Evolutionary conservation across 2,888 invertebrate species (phyloP).

Genomic region (Sturmia bella): DNA sequence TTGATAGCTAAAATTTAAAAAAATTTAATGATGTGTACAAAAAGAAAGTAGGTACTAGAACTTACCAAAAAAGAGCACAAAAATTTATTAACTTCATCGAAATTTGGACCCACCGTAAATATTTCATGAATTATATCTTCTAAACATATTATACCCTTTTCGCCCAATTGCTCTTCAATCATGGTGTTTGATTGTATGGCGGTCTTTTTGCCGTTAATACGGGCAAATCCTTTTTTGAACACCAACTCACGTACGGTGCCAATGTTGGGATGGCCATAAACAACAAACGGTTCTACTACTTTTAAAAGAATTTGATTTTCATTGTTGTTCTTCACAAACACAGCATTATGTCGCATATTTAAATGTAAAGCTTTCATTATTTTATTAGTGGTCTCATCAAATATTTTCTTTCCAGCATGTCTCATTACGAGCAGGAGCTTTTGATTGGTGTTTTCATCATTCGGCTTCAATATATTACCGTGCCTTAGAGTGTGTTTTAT

Average conservation of each 20-base stretch:
- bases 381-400: conserved; percentile 78
- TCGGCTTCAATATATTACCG: conserved; percentile 74
- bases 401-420: conserved; percentile 81
- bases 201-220: conserved; percentile 78
- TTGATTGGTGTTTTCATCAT: conserved; percentile 75
- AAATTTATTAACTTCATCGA: conserved; percentile 77
- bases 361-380: conserved; percentile 77
- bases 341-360: conserved; percentile 77
- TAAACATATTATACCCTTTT: conserved; percentile 81
- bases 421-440: conserved; percentile 80
- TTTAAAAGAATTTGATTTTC: conserved; percentile 80
- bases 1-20: conserved; percentile 75
- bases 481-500: conserved; percentile 77
- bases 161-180: conserved; percentile 80
- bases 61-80: conserved; percentile 81
- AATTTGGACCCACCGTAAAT: conserved; percentile 80
- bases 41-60: conserved; percentile 7
- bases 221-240: conserved; percentile 81
- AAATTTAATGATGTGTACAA: background rate
- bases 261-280: conserved; percentile 79
- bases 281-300: conserved; percentile 81
- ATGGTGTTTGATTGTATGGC: conserved; percentile 81
- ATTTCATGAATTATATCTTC: conserved; percentile 82
- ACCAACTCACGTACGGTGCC: conserved; percentile 80
- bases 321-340: conserved; percentile 79